A percentile compares a stretch with the other conserved stretches of the same genome.
Evolutionary conservation across 2,797 vertebrate genomes (phyloP).

Genomic region (Crenuchus spilurus): DNA sequence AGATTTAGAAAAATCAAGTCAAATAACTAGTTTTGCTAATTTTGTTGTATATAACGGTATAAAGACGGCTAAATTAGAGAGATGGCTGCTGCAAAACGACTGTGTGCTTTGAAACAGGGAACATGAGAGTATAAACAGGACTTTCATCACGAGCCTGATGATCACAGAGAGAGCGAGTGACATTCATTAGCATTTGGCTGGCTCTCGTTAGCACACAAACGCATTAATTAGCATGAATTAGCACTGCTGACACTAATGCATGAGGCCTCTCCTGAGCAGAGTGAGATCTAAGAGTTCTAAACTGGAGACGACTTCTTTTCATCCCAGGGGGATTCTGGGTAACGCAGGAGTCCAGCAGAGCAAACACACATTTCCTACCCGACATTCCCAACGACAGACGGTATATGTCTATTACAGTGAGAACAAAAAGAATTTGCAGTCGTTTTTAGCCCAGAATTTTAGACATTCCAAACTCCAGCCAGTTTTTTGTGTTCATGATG

Average conservation of each 20-base stretch:
- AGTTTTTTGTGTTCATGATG: too few relatives aligned
- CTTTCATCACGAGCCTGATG: background rate
- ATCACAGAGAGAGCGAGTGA: background rate
- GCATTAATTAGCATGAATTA: slow-evolving; percentile 56
- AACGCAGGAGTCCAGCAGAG: slow-evolving; percentile 33
- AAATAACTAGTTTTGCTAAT: too few relatives aligned
- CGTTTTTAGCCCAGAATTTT: too few relatives aligned
- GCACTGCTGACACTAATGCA: slow-evolving; percentile 35
- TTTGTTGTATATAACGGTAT: too few relatives aligned
- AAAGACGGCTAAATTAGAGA: background rate
- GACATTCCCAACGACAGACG: background rate
- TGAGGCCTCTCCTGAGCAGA: slow-evolving; percentile 24
- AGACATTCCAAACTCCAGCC: too few relatives aligned
- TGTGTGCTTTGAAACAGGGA: background rate
- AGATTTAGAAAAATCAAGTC: too few relatives aligned
- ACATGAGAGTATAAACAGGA: background rate
- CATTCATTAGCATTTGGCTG: slow-evolving; percentile 39
- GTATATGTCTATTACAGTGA: background rate
- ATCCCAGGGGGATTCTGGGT: slow-evolving; percentile 42
- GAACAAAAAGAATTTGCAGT: too few relatives aligned
- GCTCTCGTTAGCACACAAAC: slow-evolving; percentile 11
- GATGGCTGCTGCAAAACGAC: background rate
- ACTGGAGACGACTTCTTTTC: slow-evolving; percentile 42
- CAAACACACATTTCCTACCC: slow-evolving; percentile 36
- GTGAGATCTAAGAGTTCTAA: slow-evolving; percentile 52